Conservation (phyloP, 2,797 vertebrate species). For the Rhadinocentrus ornatus region DNA sequence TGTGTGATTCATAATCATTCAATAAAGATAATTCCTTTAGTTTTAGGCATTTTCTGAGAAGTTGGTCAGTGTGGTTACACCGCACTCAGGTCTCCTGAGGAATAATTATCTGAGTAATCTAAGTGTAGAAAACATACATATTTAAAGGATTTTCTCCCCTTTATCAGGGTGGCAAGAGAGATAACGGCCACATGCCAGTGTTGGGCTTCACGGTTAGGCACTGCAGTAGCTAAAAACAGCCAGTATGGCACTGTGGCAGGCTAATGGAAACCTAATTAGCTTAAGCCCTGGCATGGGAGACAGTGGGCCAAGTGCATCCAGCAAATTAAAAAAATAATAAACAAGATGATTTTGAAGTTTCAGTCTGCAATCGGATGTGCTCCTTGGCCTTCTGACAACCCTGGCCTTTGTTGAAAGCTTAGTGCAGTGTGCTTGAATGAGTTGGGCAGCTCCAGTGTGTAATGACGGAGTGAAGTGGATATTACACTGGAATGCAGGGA, state of each 20-base stretch:
- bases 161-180: conserved; percentile 57
- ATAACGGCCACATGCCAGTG: conserved; percentile 65
- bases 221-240: conserved; percentile 54
- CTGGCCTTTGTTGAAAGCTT: conserved; percentile 65
- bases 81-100: conserved; percentile 42
- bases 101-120: conserved; percentile 63
- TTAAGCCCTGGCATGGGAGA: conserved; percentile 72
- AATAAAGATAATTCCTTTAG: conserved; percentile 36
- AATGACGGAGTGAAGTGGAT: conserved; percentile 64
- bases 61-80: conserved; percentile 35
- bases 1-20: conserved; percentile 26
- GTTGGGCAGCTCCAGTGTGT: conserved; percentile 44
- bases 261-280: conserved; percentile 79
- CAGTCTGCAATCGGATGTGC: conserved; percentile 57
- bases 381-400: conserved; percentile 62
- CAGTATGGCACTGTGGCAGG: conserved; percentile 67
- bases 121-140: conserved; percentile 52
- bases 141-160: conserved; percentile 70
- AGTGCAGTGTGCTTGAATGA: conserved; percentile 54
- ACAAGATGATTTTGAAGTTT: conserved; percentile 68
- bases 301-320: conserved; percentile 56
- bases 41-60: conserved; percentile 52
- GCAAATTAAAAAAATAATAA: conserved; percentile 52
- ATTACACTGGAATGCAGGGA: conserved; percentile 51
- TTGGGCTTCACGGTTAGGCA: conserved; percentile 61